Evolutionary conservation across 2,888 invertebrate species (phyloP).

Genomic region (Hypena proboscidalis): DNA sequence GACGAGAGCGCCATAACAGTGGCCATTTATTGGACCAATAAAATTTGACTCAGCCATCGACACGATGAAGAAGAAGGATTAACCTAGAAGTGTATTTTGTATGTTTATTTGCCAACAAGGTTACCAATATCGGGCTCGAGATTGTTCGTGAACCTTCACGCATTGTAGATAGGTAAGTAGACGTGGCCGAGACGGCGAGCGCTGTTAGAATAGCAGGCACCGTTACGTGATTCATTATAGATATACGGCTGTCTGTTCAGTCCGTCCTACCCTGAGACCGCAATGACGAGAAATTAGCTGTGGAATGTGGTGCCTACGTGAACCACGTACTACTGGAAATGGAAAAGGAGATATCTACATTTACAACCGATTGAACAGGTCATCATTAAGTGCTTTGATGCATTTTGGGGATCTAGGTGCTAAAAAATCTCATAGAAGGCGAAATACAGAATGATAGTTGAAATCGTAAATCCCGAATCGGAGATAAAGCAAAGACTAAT

Average conservation of each 20-base stretch:
- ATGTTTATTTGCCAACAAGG: conserved; percentile 46
- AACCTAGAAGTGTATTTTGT: conserved; percentile 34
- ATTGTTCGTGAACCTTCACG: conserved; percentile 52
- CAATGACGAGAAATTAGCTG: conserved; percentile 39
- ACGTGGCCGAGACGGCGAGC: conserved; percentile 62
- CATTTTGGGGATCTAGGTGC: no score
- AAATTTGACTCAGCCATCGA: no score
- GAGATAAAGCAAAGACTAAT: conserved; percentile 31
- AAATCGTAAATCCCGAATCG: conserved; percentile 15
- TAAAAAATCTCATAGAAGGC: no score
- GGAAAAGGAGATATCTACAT: conserved; percentile 18
- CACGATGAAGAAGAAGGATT: no score
- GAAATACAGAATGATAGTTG: conserved; percentile 3
- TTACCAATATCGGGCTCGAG: conserved; percentile 46
- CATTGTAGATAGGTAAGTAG: conserved; percentile 56
- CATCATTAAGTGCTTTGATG: conserved; percentile 10
- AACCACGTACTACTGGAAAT: conserved; percentile 23
- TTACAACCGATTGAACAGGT: conserved; percentile 19
- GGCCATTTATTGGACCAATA: no score
- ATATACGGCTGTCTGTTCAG: conserved; percentile 28
- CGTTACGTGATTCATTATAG: conserved; percentile 58
- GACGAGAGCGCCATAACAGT: no score
- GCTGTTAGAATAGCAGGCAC: conserved; percentile 53
- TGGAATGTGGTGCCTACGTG: conserved; percentile 32
- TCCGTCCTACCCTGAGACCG: conserved; percentile 29